Conservation (phyloP, 2,797 vertebrate genomes). For the Linurgus olivaceus region DNA sequence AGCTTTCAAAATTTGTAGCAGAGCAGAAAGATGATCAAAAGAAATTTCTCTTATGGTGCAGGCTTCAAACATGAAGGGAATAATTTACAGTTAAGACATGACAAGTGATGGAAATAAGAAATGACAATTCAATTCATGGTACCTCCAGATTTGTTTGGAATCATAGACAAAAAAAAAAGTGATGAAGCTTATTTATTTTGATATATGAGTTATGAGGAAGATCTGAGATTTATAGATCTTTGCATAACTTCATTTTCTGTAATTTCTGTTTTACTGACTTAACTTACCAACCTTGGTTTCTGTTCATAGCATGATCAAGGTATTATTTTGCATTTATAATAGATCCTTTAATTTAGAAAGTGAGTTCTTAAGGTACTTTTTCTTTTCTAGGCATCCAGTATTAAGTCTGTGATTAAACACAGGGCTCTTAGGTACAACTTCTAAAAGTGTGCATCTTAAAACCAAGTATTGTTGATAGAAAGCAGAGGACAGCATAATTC, state of each 20-base stretch:
- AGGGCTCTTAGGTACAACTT: not conserved
- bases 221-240: not conserved
- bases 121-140: not conserved
- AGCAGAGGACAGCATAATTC: not conserved
- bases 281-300: not conserved
- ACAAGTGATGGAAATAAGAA: constrained; percentile 36
- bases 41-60: constrained; percentile 2
- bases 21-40: constrained; percentile 29
- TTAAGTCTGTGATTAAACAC: not conserved
- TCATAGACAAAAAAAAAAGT: not conserved
- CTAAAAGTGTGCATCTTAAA: not conserved
- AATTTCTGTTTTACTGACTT: not conserved
- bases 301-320: not conserved
- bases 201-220: not conserved
- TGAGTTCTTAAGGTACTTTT: not conserved
- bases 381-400: not conserved
- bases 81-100: constrained; percentile 40
- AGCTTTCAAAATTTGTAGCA: constrained; percentile 32
- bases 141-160: not conserved
- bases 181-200: not conserved
- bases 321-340: not conserved
- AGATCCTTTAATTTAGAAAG: not conserved
- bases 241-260: not conserved
- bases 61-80: not conserved
- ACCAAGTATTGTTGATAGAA: not conserved